phyloP scores from a whole-genome alignment of 2,888 invertebrate species.

The Drosophila mettleri region DNA sequence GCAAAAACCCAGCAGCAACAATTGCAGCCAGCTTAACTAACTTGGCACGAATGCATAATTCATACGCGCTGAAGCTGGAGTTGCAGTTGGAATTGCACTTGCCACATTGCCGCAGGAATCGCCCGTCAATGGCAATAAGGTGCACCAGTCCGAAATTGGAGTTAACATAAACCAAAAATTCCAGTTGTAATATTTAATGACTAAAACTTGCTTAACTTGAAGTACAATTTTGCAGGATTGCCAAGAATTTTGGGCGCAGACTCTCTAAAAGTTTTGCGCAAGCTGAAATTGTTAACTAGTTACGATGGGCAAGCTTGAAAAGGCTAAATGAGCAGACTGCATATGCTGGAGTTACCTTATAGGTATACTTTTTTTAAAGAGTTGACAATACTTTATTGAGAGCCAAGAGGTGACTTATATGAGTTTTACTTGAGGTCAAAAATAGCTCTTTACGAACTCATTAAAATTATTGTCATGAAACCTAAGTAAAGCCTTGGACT shows the following conservation, averaged over 20 bases:
- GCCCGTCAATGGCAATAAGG: not conserved
- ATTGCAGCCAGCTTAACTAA: conserved; percentile 41
- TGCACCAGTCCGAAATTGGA: conserved; percentile 8
- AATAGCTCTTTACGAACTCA: no score
- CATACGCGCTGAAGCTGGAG: conserved; percentile 13
- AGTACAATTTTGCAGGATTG: not conserved
- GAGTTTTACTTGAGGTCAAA: no score
- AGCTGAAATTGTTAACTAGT: not conserved
- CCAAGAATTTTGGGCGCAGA: not conserved
- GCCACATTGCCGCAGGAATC: conserved; percentile 52
- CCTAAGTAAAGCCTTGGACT: no score
- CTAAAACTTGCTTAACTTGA: not conserved
- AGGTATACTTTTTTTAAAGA: not conserved
- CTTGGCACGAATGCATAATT: conserved; percentile 64
- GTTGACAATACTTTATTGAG: no score
- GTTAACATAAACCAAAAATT: not conserved
- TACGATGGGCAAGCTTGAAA: not conserved
- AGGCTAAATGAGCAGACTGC: not conserved
- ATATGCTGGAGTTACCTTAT: not conserved
- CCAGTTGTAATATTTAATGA: conserved; percentile 5
- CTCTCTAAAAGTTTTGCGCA: not conserved
- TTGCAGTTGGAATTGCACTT: conserved; percentile 38
- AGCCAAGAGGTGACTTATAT: no score
- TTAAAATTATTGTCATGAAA: no score
- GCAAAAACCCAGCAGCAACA: conserved; percentile 47